phyloP scores from a whole-genome alignment of 1,140 invertebrate species.

The Bombus consobrinus region DNA sequence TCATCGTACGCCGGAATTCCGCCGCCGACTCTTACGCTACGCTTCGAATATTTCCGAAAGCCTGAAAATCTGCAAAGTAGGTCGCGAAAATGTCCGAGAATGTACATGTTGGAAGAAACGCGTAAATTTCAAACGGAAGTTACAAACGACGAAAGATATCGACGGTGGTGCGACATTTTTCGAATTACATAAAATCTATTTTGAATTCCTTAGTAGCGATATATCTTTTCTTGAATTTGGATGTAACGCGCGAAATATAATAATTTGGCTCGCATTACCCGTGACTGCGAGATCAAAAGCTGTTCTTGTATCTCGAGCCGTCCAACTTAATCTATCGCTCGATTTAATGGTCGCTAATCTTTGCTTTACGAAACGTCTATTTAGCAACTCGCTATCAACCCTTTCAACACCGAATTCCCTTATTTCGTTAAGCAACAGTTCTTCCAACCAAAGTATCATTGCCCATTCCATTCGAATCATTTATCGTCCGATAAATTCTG shows the following conservation, averaged over 20 bases:
- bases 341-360: constrained; percentile 9
- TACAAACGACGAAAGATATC: background rate
- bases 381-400: no score
- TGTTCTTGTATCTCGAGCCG: background rate
- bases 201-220: constrained; percentile 38
- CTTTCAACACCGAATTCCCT: no score
- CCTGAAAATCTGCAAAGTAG: background rate
- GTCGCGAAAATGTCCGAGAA: background rate
- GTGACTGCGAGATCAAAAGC: background rate
- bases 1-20: background rate
- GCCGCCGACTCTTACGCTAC: no score
- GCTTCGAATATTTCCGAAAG: no score
- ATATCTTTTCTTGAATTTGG: constrained; percentile 35
- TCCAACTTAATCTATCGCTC: background rate
- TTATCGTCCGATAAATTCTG: background rate
- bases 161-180: background rate
- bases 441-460: no score
- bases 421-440: no score
- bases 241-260: constrained; percentile 39
- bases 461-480: no score
- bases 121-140: background rate
- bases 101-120: no score
- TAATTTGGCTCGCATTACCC: constrained; percentile 28
- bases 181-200: constrained; percentile 56
- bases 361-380: background rate